A percentile compares a stretch with the other conserved stretches of the same genome.
phyloP scores from a whole-genome alignment of 2,797 vertebrate species.

The Rallus crepitans region DNA sequence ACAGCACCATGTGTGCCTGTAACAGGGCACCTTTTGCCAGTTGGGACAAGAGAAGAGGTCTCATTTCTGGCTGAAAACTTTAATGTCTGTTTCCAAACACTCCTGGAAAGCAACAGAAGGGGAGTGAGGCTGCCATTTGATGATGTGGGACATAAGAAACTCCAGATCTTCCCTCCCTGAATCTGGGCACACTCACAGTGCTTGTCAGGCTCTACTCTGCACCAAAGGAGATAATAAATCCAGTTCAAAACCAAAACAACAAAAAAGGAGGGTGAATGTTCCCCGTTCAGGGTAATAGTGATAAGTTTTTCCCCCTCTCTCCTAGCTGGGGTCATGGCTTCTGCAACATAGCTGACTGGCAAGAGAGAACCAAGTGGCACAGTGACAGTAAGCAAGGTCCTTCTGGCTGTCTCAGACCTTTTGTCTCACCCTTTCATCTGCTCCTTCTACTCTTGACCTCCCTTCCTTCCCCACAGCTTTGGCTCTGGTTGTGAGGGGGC shows the following conservation, averaged over 20 bases:
- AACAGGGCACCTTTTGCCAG: background rate
- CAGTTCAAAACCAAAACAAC: background rate
- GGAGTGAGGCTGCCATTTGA: background rate
- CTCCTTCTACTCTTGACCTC: background rate
- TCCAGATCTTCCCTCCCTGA: background rate
- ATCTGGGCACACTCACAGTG: background rate
- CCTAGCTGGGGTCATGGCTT: background rate
- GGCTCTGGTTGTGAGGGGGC: background rate
- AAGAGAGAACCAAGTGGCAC: background rate
- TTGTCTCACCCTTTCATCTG: background rate
- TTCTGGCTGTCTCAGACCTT: background rate
- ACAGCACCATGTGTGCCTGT: fast-evolving
- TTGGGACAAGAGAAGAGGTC: background rate
- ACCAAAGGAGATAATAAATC: background rate
- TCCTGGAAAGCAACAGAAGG: background rate
- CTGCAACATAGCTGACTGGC: background rate
- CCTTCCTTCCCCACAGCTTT: background rate
- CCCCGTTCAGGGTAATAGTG: background rate
- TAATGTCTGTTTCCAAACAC: background rate
- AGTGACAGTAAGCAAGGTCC: background rate
- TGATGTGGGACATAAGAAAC: background rate
- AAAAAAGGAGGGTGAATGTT: background rate
- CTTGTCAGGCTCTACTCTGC: background rate
- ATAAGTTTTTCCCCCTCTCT: background rate
- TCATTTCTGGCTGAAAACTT: background rate